These are phyloP conservation scores for Phrynocephalus forsythii DNA, from an alignment of 2,797 vertebrate genomes.

Conservation along the genomic window DNA sequence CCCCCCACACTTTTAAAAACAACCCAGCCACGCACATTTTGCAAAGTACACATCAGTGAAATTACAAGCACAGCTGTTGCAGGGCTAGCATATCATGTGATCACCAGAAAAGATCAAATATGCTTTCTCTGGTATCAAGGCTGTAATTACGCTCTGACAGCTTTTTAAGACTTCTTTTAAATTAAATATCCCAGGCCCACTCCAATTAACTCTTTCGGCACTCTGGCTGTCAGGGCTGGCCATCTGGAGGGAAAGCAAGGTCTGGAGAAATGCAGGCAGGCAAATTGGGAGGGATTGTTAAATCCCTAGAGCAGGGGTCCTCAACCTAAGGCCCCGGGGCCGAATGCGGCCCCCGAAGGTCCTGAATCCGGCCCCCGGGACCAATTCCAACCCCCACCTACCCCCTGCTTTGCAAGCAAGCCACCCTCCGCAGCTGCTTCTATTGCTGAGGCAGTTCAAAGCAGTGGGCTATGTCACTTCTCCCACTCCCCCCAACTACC, in stretches of 20 bases:
- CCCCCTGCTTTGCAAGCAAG: no score
- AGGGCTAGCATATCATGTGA: constrained; percentile 63
- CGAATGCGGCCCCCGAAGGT: no score
- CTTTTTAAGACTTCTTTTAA: constrained; percentile 67
- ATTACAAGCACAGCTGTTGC: constrained; percentile 66
- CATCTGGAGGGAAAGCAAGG: background rate
- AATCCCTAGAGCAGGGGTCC: no score
- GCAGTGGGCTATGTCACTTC: no score
- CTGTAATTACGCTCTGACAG: constrained; percentile 72
- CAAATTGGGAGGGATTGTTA: no score
- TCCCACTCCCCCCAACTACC: no score
- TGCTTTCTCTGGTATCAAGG: constrained; percentile 67
- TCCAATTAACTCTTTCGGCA: constrained; percentile 54
- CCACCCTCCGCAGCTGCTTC: no score
- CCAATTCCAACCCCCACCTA: no score
- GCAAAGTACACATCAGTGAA: constrained; percentile 39
- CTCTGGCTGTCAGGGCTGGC: background rate
- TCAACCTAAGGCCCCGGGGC: no score
- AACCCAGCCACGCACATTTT: background rate
- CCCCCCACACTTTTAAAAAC: background rate
- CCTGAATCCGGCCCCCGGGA: no score
- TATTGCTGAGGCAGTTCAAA: no score
- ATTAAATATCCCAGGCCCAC: constrained; percentile 61
- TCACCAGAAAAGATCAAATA: constrained; percentile 65
- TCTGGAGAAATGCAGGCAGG: background rate